Percentiles rank a stretch among this genome's conserved stretches.
Evolutionary conservation across 1,140 invertebrate species (phyloP).

Genomic region (Drosophila erecta): DNA sequence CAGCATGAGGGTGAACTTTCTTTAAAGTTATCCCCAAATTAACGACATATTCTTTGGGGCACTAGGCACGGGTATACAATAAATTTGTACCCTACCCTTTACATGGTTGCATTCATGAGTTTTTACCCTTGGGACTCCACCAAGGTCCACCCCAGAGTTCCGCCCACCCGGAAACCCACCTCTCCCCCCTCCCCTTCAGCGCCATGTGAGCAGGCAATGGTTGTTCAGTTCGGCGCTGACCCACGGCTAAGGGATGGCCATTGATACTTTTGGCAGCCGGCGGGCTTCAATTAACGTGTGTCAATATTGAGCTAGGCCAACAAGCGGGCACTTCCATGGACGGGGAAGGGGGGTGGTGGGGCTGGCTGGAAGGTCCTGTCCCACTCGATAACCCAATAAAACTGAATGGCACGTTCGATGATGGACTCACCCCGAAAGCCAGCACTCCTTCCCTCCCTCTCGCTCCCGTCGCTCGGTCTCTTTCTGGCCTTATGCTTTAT

Average conservation of each 20-base stretch:
- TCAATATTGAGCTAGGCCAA: conserved; percentile 75
- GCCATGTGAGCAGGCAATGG: conserved; percentile 43
- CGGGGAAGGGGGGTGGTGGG: background rate
- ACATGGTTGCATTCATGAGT: no score
- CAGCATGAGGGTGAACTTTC: background rate
- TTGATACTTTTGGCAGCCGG: conserved; percentile 66
- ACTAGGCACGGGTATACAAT: background rate
- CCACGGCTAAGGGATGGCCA: conserved; percentile 45
- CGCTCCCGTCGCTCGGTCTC: conserved; percentile 32
- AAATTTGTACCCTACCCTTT: background rate
- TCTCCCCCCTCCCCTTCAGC: background rate
- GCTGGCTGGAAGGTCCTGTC: background rate
- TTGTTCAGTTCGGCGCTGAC: conserved; percentile 73
- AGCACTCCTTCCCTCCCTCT: conserved; percentile 12
- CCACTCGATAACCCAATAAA: conserved; percentile 52
- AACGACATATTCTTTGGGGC: background rate
- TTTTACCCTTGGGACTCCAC: background rate
- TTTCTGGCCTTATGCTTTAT: conserved; percentile 57
- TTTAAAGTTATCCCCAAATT: background rate
- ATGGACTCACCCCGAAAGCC: conserved; percentile 28
- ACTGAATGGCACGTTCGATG: conserved; percentile 24
- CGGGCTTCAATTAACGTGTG: conserved; percentile 72
- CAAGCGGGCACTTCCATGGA: conserved; percentile 16
- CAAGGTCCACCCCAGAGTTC: conserved; percentile 9
- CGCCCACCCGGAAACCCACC: background rate